Evolutionary conservation across 2,113 vertebrate genomes (phyloP).

Genomic region (Plestiodon gilberti): DNA sequence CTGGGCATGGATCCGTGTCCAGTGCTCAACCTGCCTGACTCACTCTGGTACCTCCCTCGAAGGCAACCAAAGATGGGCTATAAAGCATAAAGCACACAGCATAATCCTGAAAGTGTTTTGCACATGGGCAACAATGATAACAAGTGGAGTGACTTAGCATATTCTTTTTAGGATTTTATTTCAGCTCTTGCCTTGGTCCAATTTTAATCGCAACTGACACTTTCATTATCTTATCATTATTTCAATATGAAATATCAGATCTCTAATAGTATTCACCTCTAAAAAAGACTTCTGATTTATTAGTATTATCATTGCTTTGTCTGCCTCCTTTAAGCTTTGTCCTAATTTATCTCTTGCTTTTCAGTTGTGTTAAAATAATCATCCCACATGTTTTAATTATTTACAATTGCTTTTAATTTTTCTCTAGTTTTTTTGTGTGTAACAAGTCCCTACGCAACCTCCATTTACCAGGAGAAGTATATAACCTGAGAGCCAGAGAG

Average conservation of each 20-base stretch:
- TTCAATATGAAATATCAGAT: background rate
- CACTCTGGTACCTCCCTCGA: background rate
- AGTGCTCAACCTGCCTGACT: too few species aligned
- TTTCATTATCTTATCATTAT: constrained; percentile 1
- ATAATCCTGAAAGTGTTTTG: background rate
- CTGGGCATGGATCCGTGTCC: too few species aligned
- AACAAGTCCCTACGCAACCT: background rate
- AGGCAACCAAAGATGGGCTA: background rate
- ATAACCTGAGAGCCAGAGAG: background rate
- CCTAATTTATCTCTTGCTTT: background rate
- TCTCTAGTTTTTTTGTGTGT: background rate
- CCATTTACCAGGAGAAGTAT: background rate
- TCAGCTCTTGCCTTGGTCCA: background rate
- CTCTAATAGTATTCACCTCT: background rate
- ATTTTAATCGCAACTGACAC: background rate
- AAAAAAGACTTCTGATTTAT: background rate
- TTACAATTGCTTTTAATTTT: background rate
- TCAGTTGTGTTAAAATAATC: background rate
- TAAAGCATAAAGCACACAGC: background rate
- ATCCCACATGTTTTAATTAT: background rate
- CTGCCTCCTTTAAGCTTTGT: background rate
- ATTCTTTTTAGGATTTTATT: background rate
- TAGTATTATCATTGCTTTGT: background rate
- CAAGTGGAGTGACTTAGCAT: background rate
- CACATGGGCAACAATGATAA: background rate